Evolutionary conservation across 2,888 invertebrate genomes (phyloP), one percentile per base, ranked within the genome.

Genomic region (Parasteatoda lunata): DNA sequence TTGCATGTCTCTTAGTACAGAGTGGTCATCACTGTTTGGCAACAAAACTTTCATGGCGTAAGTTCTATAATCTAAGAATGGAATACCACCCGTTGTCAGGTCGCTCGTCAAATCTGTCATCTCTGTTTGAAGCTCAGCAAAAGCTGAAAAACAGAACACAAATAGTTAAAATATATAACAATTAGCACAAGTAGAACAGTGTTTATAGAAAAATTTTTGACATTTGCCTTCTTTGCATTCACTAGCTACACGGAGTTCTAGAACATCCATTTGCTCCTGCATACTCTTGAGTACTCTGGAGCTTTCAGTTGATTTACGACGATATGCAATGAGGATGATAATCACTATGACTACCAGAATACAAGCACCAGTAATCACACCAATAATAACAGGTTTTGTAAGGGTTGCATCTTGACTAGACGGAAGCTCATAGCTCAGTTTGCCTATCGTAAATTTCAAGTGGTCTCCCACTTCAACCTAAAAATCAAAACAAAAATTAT

Each of bases 251-350:
- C 97, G 94, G 91, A 98, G 93, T 91, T 98, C 98, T 90, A 98
- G 93, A 90, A 98, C 97, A 93, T 98, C 98, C 98, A 99, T 98
- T 93, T 98, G 99, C 91, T 98, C 98, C 93, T 99, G 98, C 97
- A 99, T 98, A 92, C 97, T 97, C 91, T 98, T 98, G 91, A 99
- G 94, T 84, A 98, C 98, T 87, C 98, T 94, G 92, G 97, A 97
- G 92, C 97, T 98, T 93, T 98, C 98, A 65, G 97, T 97, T 66
- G 98, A 97, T 93, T 99, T 98, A 91, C 97, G 95, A 90, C 96
- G 94, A 93, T 98, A 98, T 82, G 97, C 96, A 91, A 98, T 96
- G 90, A 98, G 94, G 92, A 98, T 95, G 90, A 96, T 95, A 90
- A 97, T 94, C 90, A 98, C 94, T 85, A 96, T 93, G 75, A 96